A percentile compares a stretch with the other conserved stretches of the same genome.
phyloP scores from a whole-genome alignment of 2,888 invertebrate species.

The Andrena bucephala region DNA sequence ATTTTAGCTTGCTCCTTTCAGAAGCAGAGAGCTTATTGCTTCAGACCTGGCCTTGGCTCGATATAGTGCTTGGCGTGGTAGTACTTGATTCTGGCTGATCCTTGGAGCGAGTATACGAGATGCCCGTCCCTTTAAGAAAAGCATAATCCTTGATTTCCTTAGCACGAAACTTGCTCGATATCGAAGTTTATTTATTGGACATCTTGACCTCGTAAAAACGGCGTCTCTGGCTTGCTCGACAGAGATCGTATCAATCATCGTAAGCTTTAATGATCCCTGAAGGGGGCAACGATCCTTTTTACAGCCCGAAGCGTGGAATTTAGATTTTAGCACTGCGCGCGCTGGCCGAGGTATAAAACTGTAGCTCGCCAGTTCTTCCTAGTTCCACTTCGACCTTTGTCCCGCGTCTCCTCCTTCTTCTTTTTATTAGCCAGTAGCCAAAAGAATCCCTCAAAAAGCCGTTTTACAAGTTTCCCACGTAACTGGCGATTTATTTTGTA shows the following conservation, averaged over 20 bases:
- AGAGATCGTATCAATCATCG: conserved; percentile 13
- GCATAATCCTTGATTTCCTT: conserved; percentile 10
- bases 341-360: conserved; percentile 1
- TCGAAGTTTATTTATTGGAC: conserved; percentile 32
- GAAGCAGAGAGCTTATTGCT: too few species aligned
- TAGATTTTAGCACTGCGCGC: not conserved
- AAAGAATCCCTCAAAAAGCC: not conserved
- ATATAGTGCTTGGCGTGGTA: too few species aligned
- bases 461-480: not conserved
- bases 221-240: conserved; percentile 1
- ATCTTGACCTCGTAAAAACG: conserved; percentile 35
- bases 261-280: conserved; percentile 18
- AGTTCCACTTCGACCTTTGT: not conserved
- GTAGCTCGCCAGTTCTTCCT: not conserved
- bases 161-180: conserved; percentile 2
- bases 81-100: not conserved
- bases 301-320: conserved; percentile 3
- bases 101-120: not conserved
- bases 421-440: not conserved
- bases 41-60: too few species aligned
- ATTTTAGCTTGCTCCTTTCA: too few species aligned
- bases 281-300: not conserved
- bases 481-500: not conserved
- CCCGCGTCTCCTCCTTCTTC: not conserved
- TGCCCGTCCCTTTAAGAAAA: not conserved